phyloP scores from a whole-genome alignment of 2,888 invertebrate genomes.

The Nyleta sp. region DNA sequence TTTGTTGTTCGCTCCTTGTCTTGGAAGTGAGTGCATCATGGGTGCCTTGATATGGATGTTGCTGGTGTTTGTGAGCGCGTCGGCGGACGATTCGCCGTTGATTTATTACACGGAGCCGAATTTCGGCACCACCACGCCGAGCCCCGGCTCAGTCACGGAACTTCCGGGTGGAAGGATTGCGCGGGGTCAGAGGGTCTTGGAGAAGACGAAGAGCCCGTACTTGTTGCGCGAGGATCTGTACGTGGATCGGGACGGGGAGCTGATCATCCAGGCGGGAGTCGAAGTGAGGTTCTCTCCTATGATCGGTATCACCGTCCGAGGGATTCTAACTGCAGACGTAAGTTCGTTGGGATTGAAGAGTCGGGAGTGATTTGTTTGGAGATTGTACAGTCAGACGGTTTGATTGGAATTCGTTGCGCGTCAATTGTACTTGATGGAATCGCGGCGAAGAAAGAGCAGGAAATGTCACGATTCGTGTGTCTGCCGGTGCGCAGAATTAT shows the following conservation, averaged over 20 bases:
- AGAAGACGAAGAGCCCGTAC: conserved; percentile 88
- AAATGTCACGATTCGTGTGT: too few species aligned
- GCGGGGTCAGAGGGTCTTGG: conserved; percentile 84
- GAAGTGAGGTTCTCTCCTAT: conserved; percentile 95
- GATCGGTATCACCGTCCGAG: conserved; percentile 96
- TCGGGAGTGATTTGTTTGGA: conserved; percentile 4
- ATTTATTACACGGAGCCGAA: conserved; percentile 80
- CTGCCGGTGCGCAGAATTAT: too few species aligned
- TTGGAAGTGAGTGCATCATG: conserved; percentile 53
- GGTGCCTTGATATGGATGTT: conserved; percentile 43
- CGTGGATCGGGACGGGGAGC: conserved; percentile 89
- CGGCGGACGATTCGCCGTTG: conserved; percentile 71
- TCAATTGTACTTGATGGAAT: conserved; percentile 10
- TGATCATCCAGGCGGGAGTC: conserved; percentile 95
- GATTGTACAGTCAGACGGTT: background rate
- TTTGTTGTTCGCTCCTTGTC: too few species aligned
- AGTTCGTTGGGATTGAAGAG: too few species aligned
- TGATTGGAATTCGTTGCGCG: background rate
- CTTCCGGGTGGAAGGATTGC: conserved; percentile 86
- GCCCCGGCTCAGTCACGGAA: conserved; percentile 82
- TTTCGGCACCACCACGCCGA: conserved; percentile 68
- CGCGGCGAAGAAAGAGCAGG: background rate
- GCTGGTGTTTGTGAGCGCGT: conserved; percentile 49
- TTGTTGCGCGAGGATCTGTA: conserved; percentile 91
- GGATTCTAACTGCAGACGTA: conserved; percentile 95